Base-by-base conservation (phyloP, 2,113 vertebrate genomes). In the Mellivora capensis region DNA sequence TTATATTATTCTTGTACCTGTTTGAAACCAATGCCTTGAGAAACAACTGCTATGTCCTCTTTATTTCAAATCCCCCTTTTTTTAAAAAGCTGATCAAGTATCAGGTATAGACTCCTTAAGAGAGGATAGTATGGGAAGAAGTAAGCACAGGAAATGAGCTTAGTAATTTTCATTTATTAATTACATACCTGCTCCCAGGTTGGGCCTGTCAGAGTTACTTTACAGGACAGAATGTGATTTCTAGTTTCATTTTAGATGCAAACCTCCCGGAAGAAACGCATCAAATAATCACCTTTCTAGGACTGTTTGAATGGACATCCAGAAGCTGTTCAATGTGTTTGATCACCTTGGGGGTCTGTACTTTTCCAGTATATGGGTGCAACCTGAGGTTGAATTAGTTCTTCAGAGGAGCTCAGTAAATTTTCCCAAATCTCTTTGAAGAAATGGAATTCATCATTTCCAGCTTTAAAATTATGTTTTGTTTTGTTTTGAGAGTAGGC, bases 251-350 rank as follows among this genome's bases (percentile, higher is more conserved):
- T 91, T 95, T 95, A 90, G 92, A 96, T 52, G 93, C 3, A 87
- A 90, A 94, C 39, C 37, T 94, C 95, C 61, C 81, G 76, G 6
- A 96, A 98, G 86, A 94, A 15, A 91, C 96, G 29, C 61, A 97
- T 96, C 84, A 97, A 74, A 91, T 92, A 77, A 69, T 11, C 2
- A 7, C 69, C 93, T 95, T 98, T 85, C 82, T 23, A 82, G 84
- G 47, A 76, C 34, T 71, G 42, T 76, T 87, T 84, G 96, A 96
- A 86, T 10, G 91, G 95, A 97, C 93, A 93, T 52, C n/a, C 37
- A 96, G 87, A 97, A 98, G 97, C 96, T 98, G 91, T 93, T 95
- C 31, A 47, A 64, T 87, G 95, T 97, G 71, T 97, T 94, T 97
- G 89, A 97, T 96, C 85, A 6, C 89, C 54, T 54, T 74, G 47